phyloP scores from a whole-genome alignment of 2,888 invertebrate species.

The Pycnomerus fuliginosus region DNA sequence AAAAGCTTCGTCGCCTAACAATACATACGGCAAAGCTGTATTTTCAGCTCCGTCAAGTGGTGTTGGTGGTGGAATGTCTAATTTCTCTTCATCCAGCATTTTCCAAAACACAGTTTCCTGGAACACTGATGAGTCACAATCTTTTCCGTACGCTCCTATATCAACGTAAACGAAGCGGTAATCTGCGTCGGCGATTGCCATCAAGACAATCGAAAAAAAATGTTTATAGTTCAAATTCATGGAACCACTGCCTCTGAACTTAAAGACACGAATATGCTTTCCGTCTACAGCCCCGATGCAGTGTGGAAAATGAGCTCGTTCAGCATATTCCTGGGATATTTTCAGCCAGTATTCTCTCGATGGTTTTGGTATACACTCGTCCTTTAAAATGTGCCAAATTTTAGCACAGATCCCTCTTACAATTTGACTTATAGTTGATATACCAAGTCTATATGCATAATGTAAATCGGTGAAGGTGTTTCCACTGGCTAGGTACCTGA shows the following conservation, averaged over 20 bases:
- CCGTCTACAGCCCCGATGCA: constrained; percentile 26
- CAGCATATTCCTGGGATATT: constrained; percentile 26
- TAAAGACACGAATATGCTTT: constrained; percentile 27
- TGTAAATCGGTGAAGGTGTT: constrained; percentile 21
- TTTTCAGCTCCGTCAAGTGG: constrained; percentile 5
- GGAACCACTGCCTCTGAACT: constrained; percentile 25
- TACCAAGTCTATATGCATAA: constrained; percentile 17
- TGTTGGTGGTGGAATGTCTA: constrained; percentile 24
- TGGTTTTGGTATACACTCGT: constrained; percentile 17
- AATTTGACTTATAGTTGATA: constrained; percentile 12
- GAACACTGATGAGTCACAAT: constrained; percentile 29
- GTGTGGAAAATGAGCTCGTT: constrained; percentile 23
- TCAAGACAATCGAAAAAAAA: constrained; percentile 26
- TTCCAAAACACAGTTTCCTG: constrained; percentile 26
- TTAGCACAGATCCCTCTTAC: constrained; percentile 7
- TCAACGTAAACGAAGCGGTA: constrained; percentile 25
- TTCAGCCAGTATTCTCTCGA: constrained; percentile 23
- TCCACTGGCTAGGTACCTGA: constrained; percentile 17
- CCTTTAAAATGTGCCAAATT: constrained; percentile 25
- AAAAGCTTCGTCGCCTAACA: constrained; percentile 23
- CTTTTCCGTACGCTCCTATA: constrained; percentile 28
- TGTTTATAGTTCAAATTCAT: constrained; percentile 30
- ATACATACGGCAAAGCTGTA: constrained; percentile 22
- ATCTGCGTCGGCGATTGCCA: constrained; percentile 30
- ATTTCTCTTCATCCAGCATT: constrained; percentile 12